Base-by-base conservation (phyloP, 1,140 invertebrate species). In the Drosophila navojoa region DNA sequence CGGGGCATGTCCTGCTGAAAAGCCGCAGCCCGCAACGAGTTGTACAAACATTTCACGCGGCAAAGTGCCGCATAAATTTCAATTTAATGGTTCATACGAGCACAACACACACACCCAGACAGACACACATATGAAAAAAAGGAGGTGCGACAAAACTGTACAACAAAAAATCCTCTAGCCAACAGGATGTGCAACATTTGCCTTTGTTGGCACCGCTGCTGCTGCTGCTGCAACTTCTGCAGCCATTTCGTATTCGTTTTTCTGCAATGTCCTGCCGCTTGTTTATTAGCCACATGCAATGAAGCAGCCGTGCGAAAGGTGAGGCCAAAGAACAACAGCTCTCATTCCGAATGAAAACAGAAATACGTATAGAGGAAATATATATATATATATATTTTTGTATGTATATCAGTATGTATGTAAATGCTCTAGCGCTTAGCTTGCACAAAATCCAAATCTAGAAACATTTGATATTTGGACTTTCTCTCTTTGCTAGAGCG, bases 11-110 rank as follows among this genome's bases (percentile, higher is more conserved):
- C 53, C 40, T 64, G 62, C 69, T 64, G 69, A 73, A 69, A 68
- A 86, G 81, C 82, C 79, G 84, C 82, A 86, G 61, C 82, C 81
- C 81, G 79, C 81, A 86, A 87, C 82, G 82, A 87, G 82, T 87
- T 87, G 82, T 87, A 87, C 84, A 87, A 87, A 87, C 82, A 87
- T 87, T 87, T 87, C 82, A 87, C 82, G 82, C 82, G 84, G 82
- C 82, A 87, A 87, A 87, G 84, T 87, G 84, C 82, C 84, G 82
- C 82, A 87, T 87, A 87, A 87, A 87, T 87, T 87, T 87, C 84
- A 87, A 87, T 87, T 87, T 87, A 87, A 87, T 87, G 82, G 79
- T 86, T 72, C 66, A 72, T 72, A 68, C 70, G 49, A 72, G 54
- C 60, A 42, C 32, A 16, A 32, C 52, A 50, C 25, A 42, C 38